These are phyloP conservation scores for Enteromius mattozi DNA, from an alignment of 2,797 vertebrate genomes.

Conservation along the genomic window DNA sequence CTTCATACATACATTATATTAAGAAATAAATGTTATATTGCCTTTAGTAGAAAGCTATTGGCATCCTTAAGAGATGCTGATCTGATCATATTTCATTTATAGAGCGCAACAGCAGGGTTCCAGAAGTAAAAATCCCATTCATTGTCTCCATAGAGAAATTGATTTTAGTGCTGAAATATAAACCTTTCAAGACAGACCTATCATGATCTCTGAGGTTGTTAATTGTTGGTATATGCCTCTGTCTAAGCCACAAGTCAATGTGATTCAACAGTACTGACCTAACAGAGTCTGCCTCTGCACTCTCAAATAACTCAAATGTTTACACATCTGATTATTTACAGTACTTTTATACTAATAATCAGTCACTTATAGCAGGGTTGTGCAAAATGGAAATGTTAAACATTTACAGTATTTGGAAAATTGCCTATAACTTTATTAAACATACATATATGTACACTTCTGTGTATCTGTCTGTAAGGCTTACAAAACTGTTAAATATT, in stretches of 20 bases:
- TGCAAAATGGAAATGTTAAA: not conserved
- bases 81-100: conserved; percentile 22
- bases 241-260: conserved; percentile 16
- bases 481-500: not conserved
- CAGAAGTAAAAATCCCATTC: conserved; percentile 5
- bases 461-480: not conserved
- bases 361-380: not conserved
- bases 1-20: not conserved
- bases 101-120: not conserved
- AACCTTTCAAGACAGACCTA: conserved; percentile 18
- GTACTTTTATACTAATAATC: not conserved
- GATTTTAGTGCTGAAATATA: conserved; percentile 25
- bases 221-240: conserved; percentile 19
- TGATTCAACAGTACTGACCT: not conserved
- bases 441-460: not conserved
- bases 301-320: conserved; percentile 2
- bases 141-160: conserved; percentile 17
- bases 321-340: not conserved
- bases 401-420: not conserved
- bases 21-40: not conserved
- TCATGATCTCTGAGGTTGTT: conserved; percentile 26
- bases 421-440: not conserved
- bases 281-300: not conserved
- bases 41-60: not conserved
- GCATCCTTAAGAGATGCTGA: conserved; percentile 1